phyloP scores from a whole-genome alignment of 2,113 vertebrate species.

The Limanda limanda region DNA sequence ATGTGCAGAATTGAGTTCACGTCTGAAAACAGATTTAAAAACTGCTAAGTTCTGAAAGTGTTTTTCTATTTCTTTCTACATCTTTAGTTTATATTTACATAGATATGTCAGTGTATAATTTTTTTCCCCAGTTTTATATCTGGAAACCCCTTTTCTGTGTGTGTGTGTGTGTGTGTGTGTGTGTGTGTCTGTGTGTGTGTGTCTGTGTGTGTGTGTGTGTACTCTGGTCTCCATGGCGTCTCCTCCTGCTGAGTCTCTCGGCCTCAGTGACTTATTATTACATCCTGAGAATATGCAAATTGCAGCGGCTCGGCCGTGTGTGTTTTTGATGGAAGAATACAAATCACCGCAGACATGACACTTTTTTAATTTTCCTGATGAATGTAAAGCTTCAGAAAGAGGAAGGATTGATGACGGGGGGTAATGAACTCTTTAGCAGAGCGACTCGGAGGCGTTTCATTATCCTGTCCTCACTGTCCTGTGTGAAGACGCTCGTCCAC shows the following conservation, averaged over 20 bases:
- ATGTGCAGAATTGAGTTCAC: too few species aligned
- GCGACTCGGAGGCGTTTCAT: conserved; percentile 42
- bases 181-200: neutral
- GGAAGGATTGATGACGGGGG: conserved; percentile 74
- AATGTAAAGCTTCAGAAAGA: conserved; percentile 73
- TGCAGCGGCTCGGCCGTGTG: conserved; percentile 62
- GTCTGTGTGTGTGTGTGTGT: neutral
- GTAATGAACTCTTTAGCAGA: conserved; percentile 73
- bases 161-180: too few species aligned
- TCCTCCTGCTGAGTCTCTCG: conserved; percentile 42
- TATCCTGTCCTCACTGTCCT: conserved; percentile 24
- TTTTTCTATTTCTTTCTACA: too few species aligned
- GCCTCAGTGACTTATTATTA: conserved; percentile 72
- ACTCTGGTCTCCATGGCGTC: neutral
- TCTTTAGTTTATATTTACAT: too few species aligned
- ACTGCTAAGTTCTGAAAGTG: too few species aligned
- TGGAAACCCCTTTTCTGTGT: too few species aligned
- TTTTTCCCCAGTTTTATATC: too few species aligned
- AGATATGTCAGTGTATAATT: too few species aligned
- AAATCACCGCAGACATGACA: conserved; percentile 78
- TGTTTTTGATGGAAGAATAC: conserved; percentile 80
- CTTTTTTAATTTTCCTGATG: conserved; percentile 84
- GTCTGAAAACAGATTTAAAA: too few species aligned
- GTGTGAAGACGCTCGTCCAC: conserved; percentile 25
- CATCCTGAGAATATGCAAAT: conserved; percentile 79